Percentiles rank a stretch among this genome's conserved stretches.
Evolutionary conservation across 2,797 vertebrate species (phyloP).

Genomic region (Molossus alvarezi): DNA sequence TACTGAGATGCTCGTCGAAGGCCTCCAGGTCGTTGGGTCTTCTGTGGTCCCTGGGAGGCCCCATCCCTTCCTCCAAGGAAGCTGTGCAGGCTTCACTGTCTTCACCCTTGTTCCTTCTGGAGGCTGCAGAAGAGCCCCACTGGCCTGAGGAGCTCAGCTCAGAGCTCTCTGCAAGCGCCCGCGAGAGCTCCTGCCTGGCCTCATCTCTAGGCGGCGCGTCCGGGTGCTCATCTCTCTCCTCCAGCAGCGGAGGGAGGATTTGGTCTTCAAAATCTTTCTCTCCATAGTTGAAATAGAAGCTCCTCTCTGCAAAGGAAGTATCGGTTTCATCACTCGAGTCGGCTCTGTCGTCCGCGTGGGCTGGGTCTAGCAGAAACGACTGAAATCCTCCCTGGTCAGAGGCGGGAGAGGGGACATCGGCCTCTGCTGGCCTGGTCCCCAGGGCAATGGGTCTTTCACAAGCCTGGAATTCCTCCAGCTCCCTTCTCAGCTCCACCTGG

Average conservation of each 20-base stretch:
- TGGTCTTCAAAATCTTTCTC: conserved; percentile 84
- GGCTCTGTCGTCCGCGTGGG: conserved; percentile 85
- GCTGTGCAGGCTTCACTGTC: background rate
- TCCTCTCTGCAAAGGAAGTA: conserved; percentile 88
- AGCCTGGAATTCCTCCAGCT: conserved; percentile 73
- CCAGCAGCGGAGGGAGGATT: background rate
- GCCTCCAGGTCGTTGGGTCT: background rate
- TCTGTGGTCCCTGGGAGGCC: background rate
- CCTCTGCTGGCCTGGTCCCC: background rate
- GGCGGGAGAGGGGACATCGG: conserved; percentile 63
- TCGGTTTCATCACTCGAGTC: conserved; percentile 80
- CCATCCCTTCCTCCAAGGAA: conserved; percentile 53
- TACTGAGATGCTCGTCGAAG: conserved; percentile 17
- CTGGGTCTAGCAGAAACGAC: conserved; percentile 70
- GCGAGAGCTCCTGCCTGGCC: background rate
- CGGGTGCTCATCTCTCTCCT: conserved; percentile 27
- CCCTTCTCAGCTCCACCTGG: conserved; percentile 86
- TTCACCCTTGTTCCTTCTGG: background rate
- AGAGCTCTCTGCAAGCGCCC: background rate
- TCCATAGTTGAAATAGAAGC: conserved; percentile 87
- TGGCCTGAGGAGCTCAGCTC: background rate
- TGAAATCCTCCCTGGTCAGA: conserved; percentile 85
- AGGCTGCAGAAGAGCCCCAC: rapidly evolving
- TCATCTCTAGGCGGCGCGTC: conserved; percentile 45
- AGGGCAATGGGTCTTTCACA: conserved; percentile 22